phyloP scores from a whole-genome alignment of 2,888 invertebrate species.

The Pristionchus arcanus region DNA sequence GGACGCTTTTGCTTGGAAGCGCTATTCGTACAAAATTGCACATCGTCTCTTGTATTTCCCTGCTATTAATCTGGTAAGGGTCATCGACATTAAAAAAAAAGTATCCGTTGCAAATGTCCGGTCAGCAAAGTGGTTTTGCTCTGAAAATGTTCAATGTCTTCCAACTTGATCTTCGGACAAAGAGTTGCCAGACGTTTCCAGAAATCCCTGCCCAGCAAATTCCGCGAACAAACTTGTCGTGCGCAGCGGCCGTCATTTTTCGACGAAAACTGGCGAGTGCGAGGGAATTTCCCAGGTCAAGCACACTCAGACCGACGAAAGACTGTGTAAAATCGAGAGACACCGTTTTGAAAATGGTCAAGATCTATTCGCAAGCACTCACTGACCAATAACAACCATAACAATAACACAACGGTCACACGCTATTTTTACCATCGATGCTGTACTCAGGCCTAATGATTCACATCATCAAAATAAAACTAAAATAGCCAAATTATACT shows the following conservation, averaged over 20 bases:
- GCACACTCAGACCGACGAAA: neutral
- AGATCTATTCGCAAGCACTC: too few relatives aligned
- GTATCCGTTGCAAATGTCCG: neutral
- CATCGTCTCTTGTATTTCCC: neutral
- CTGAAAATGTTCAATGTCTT: neutral
- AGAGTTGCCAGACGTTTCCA: neutral
- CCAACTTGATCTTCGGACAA: neutral
- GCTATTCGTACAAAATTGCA: neutral
- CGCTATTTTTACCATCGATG: neutral
- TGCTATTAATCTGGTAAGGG: too few relatives aligned
- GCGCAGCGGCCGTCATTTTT: neutral
- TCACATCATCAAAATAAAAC: neutral
- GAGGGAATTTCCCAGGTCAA: neutral
- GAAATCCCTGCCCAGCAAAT: neutral
- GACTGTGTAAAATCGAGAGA: neutral
- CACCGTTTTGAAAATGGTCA: neutral
- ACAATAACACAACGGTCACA: neutral
- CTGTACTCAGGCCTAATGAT: neutral
- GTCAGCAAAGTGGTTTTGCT: slow-evolving; percentile 1
- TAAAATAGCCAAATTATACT: neutral
- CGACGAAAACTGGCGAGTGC: neutral
- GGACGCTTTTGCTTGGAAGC: too few relatives aligned
- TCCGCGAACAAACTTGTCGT: neutral
- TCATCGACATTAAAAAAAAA: too few relatives aligned
- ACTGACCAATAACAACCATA: neutral